Evolutionary conservation across 2,888 invertebrate genomes (phyloP), one percentile per base, ranked within the genome.

Genomic region (Pachliopta kotzebuea): DNA sequence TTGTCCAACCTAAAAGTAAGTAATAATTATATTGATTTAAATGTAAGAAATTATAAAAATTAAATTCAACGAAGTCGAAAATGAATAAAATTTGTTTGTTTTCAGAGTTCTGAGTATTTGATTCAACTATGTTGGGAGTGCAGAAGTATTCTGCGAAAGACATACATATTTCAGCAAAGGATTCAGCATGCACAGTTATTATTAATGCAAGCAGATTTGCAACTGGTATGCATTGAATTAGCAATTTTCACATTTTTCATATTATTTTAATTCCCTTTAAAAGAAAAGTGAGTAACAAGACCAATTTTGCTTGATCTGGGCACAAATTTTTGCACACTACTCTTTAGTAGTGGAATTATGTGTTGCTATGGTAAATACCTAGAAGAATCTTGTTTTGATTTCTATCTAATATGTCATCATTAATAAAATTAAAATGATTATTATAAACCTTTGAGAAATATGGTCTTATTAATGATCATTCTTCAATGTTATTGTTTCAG

Each of bases 81-180:
- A 11, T 21, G 2, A 23, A 11, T 21, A 23, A 24, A 45, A 7
- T 18, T n/a, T 4, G 6, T 52, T 52, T 21, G 31, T 42, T 59
- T 68, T 14, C 69, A 73, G 72, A 66, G 59, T 3, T 45, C 64
- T n/a, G 65, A 67, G 21, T 67, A 63, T 2, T 62, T 62, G 24
- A 65, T 76, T 24, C 54, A 63, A 4, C 52, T 78, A 14, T 78
- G 78, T 61, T 78, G 78, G 78, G 78, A 78, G 56, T 78, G 78
- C 59, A 61, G 60, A 24, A 72, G 74, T 0, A 23, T 72, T 8
- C 60, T 78, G 11, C 62, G 63, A n/a, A 72, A 69, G 20, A 68
- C 71, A n/a, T 68, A 66, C 29, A 59, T 4, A 7, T 77, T 78
- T 53, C 72, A 74, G 54, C 59, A 55, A 2, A 61, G 68, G 11